Evolutionary conservation across 1,140 invertebrate genomes (phyloP).

Genomic region (Ips nitidus): DNA sequence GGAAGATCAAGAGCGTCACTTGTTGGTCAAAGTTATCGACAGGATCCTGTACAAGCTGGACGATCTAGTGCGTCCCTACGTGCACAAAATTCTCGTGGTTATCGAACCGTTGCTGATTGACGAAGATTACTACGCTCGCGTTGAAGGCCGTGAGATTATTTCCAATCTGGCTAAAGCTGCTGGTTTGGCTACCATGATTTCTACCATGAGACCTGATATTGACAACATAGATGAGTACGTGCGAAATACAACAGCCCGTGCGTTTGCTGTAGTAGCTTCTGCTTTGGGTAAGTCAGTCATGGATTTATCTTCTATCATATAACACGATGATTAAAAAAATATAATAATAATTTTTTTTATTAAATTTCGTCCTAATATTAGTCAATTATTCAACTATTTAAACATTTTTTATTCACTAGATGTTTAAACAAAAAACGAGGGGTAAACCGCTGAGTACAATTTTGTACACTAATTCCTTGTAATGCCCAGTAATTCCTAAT

Average conservation of each 20-base stretch:
- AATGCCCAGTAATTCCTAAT: too few relatives aligned
- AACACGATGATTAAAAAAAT: not conserved
- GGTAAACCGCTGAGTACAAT: too few relatives aligned
- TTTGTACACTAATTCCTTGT: too few relatives aligned
- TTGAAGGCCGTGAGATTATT: slow-evolving; percentile 99
- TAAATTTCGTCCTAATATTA: too few relatives aligned
- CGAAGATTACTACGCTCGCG: slow-evolving; percentile 99
- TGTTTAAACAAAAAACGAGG: too few relatives aligned
- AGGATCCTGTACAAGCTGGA: slow-evolving; percentile 98
- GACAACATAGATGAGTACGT: slow-evolving; percentile 99
- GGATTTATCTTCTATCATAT: slow-evolving; percentile 53
- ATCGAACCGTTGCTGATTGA: slow-evolving; percentile 99
- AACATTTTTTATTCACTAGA: too few relatives aligned
- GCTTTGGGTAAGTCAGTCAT: slow-evolving; percentile 62
- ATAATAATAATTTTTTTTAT: too few relatives aligned
- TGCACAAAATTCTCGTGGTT: slow-evolving; percentile 99
- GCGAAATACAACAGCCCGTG: slow-evolving; percentile 96
- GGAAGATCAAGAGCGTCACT: slow-evolving; percentile 98
- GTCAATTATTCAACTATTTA: too few relatives aligned
- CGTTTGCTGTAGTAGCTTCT: slow-evolving; percentile 98
- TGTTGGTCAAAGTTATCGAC: slow-evolving; percentile 99
- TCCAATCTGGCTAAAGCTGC: slow-evolving; percentile 99
- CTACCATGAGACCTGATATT: slow-evolving; percentile 99
- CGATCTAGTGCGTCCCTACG: slow-evolving; percentile 97
- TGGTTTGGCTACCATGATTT: slow-evolving; percentile 99